Evolutionary conservation across 2,888 invertebrate species (phyloP), one percentile per base, ranked within the genome.

Genomic region (Philopedon plagiatum): DNA sequence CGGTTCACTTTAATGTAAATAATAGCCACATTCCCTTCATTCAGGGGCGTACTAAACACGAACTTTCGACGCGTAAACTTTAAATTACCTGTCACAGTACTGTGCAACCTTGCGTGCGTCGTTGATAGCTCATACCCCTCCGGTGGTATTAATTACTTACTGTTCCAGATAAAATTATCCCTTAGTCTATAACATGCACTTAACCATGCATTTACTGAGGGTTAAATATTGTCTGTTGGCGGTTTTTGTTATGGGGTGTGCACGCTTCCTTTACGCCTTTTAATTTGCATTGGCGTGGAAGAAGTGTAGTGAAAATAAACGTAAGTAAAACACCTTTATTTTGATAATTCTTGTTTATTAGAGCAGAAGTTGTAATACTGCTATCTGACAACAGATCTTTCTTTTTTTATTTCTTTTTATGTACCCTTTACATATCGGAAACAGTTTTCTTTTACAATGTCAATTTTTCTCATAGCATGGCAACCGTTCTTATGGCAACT

Each of bases 111-210:
- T 73, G 63, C 61, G 58, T 63, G 60, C 62, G 41, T 64, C 34
- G 44, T 58, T 60, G 37, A 68, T 69, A 29, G 73, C 68, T 23
- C 29, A 41, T 54, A 54, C 65, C 56, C 65, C 66, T 54, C 41
- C 54, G 67, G 67, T 67, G 23, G 63, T 74, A 74, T 74, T 74
- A 74, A 74, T 74, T 74, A 71, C 63, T 54, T 57, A 51, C 56
- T 68, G 66, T 71, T 74, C 67, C 46, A 71, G 74, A 74, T 74
- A 71, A 74, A 74, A 71, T 65, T 71, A 74, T 71, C 51, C 67
- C 29, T 49, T 21, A 37, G 49, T 51, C 44, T 66, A 71, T 57
- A 71, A 61, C 70, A 54, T 73, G 69, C 73, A 73, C 63, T 69
- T 69, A 73, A 49, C 68, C 60, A 23, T 69, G 64, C 60, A 71